Percentiles rank a stretch among this genome's conserved stretches.
Conservation (phyloP, 2,797 vertebrate species). For the Sebastes steindachneri region DNA sequence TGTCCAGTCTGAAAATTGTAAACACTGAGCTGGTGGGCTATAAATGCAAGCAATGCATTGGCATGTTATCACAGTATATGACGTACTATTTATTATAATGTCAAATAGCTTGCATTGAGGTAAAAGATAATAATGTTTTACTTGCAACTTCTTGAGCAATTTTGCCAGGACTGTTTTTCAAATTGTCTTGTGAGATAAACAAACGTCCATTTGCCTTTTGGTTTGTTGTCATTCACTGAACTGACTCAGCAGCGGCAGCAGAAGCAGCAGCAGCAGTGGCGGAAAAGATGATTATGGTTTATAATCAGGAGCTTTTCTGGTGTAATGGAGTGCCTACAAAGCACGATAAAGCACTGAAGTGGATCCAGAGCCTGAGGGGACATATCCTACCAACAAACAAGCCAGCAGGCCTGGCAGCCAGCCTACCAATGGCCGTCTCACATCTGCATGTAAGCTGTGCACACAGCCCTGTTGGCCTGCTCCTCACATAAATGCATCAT, state of each 20-base stretch:
- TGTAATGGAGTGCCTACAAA: constrained; percentile 79
- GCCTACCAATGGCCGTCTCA: constrained; percentile 74
- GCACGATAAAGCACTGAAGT: constrained; percentile 78
- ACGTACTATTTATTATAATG: constrained; percentile 6
- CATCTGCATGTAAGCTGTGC: constrained; percentile 79
- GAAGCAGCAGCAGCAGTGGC: constrained; percentile 27
- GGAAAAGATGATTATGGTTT: constrained; percentile 77
- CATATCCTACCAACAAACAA: constrained; percentile 76
- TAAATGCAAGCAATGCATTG: constrained; percentile 16
- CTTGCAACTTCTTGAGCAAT: neutral
- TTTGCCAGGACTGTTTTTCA: neutral
- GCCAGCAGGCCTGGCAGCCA: constrained; percentile 68
- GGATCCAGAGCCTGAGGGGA: constrained; percentile 72
- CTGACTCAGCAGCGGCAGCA: constrained; percentile 65
- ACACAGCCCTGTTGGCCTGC: constrained; percentile 73
- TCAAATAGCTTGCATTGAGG: neutral
- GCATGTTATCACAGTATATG: neutral
- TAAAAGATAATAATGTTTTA: neutral
- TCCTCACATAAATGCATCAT: constrained; percentile 84
- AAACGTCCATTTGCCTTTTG: constrained; percentile 34
- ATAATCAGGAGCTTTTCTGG: constrained; percentile 79
- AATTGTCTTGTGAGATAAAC: constrained; percentile 14
- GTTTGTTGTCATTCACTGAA: constrained; percentile 57
- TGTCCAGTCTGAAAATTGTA: constrained; percentile 21
- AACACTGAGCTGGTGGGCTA: constrained; percentile 18